Percentiles rank a stretch among this genome's conserved stretches.
These are phyloP conservation scores for Spisula solida DNA, from an alignment of 2,888 invertebrate species.

Conservation along the genomic window DNA sequence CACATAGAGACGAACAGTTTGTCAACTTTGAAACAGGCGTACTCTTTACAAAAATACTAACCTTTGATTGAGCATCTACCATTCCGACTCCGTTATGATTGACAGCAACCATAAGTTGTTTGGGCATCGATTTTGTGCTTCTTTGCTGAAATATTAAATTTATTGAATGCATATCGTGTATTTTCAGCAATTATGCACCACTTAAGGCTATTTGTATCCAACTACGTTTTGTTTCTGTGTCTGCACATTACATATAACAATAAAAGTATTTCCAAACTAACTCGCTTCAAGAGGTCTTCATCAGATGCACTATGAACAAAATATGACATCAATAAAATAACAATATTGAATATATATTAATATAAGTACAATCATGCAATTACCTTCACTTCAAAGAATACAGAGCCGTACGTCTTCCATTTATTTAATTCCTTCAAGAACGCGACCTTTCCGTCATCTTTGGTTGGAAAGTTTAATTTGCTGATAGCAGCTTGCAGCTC, in stretches of 20 bases:
- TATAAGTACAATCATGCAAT: neutral
- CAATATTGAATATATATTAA: no score
- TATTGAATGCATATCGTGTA: no score
- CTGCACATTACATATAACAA: no score
- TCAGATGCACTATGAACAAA: no score
- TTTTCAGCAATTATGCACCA: no score
- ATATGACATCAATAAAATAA: no score
- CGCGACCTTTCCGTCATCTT: constrained; percentile 77
- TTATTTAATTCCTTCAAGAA: constrained; percentile 74
- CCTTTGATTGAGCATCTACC: constrained; percentile 77
- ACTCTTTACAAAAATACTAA: constrained; percentile 33
- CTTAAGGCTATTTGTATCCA: no score
- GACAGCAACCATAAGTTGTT: constrained; percentile 79
- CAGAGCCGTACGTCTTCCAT: constrained; percentile 82
- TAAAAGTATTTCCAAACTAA: no score
- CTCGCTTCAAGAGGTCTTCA: no score
- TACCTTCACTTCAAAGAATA: constrained; percentile 85
- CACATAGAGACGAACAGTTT: no score
- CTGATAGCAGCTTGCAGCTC: constrained; percentile 62
- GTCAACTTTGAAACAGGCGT: no score
- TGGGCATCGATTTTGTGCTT: constrained; percentile 76
- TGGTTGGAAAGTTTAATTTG: constrained; percentile 68
- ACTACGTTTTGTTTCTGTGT: no score
- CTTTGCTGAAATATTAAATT: constrained; percentile 82
- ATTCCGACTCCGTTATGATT: constrained; percentile 80